These are phyloP conservation scores for Malurus cyaneus DNA, from an alignment of 2,113 vertebrate species.

Conservation along the genomic window DNA sequence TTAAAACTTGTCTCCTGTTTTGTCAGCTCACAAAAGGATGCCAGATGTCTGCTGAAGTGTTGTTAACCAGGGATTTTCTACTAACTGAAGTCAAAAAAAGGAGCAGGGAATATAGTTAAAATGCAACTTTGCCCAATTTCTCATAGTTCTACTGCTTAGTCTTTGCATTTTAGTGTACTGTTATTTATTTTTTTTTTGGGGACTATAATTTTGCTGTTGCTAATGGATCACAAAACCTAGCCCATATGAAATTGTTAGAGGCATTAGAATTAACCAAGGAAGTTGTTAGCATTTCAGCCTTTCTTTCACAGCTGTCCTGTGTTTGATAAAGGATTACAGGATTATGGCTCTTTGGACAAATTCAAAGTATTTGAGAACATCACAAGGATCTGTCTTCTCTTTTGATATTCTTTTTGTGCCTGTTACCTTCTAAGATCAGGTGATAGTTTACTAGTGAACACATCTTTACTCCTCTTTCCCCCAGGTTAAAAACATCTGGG, in stretches of 20 bases:
- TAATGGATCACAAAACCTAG: neutral
- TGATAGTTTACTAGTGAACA: neutral
- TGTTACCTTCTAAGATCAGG: neutral
- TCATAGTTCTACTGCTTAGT: neutral
- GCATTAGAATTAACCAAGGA: neutral
- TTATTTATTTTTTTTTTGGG: neutral
- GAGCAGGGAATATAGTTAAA: neutral
- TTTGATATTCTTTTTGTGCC: neutral
- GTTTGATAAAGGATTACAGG: neutral
- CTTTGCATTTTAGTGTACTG: neutral
- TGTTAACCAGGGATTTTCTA: neutral
- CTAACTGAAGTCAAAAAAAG: neutral
- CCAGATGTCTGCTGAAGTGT: neutral
- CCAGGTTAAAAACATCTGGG: neutral
- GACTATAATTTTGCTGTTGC: neutral
- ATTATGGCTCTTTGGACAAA: neutral
- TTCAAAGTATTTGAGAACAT: neutral
- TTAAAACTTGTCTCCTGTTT: neutral
- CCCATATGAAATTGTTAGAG: neutral
- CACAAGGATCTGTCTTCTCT: neutral
- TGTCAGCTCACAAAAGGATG: neutral
- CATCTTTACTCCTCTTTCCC: neutral
- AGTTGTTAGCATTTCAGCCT: neutral
- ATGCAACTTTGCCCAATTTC: neutral
- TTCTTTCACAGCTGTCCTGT: neutral